Evolutionary conservation across 2,888 invertebrate species (phyloP), one percentile per base, ranked within the genome.

Genomic region (Caenorhabditis drosophilae): DNA sequence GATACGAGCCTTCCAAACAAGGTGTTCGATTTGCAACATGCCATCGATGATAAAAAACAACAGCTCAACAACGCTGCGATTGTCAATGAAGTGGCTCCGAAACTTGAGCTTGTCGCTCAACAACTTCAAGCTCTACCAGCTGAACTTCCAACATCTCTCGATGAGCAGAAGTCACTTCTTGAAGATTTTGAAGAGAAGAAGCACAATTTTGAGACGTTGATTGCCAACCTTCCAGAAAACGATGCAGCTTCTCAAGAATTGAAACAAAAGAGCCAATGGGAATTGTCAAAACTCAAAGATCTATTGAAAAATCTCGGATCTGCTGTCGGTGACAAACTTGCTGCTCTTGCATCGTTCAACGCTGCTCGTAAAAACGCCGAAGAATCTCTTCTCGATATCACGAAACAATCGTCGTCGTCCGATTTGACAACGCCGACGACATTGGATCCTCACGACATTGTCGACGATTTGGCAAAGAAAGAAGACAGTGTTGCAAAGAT

Each of bases 301-400:
- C 55, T 68, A 23, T 54, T 72, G 50, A 66, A 64, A 48, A 49
- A 60, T 46, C 62, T 75, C 35, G 68, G 67, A 41, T 61, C 58
- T 44, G 67, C 67, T 31, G 67, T 75, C 52, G 75, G 72, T 27
- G 72, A 75, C 61, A 72, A 72, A 41, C 50, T 72, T 34, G 72
- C 72, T 41, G 72, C 75, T 51, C 68, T 72, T 48, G 75, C 72
- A 26, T 64, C 72, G 20, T 72, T 72, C 66, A 70, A 66, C 31
- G 68, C 71, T 9, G 62, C 69, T 52, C 67, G 73, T 47, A 71
- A 70, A 53, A 67, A 71, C 26, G 68, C 69, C 41, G 74, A 73
- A 58, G 67, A 67, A 26, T 47, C 67, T 42, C 63, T 67, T 34
- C 56, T 67, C 48, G 70, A 58, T 38, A 52, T 62, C 47, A 56